Percentiles rank a stretch among this genome's conserved stretches.
Conservation (phyloP, 2,113 vertebrate species). For the Phocoena sinus region DNA sequence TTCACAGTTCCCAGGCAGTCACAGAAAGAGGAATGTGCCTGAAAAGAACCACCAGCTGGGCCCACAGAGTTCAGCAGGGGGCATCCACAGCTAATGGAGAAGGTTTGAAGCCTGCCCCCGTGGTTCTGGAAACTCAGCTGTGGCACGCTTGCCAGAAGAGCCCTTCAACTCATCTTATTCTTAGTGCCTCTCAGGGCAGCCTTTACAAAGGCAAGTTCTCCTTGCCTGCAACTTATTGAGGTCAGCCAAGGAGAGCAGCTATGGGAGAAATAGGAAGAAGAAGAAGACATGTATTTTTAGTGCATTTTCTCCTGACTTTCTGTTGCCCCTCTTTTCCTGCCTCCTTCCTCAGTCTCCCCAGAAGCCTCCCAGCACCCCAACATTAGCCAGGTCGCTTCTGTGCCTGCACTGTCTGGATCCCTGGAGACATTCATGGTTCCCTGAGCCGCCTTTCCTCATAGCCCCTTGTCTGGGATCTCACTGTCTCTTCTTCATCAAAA, state of each 20-base stretch:
- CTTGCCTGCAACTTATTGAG: neutral
- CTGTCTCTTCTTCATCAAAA: neutral
- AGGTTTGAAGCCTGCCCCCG: neutral
- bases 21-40: slow-evolving; percentile 11
- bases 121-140: neutral
- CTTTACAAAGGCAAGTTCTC: neutral
- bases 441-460: neutral
- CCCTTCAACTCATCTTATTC: slow-evolving; percentile 6
- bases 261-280: neutral
- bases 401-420: neutral
- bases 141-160: neutral
- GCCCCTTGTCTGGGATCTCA: neutral
- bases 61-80: neutral
- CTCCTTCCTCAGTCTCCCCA: neutral
- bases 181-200: slow-evolving; percentile 9
- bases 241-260: slow-evolving; percentile 31
- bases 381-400: too few relatives aligned
- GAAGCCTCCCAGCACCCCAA: neutral
- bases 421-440: neutral
- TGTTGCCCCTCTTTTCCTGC: neutral
- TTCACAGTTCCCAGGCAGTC: slow-evolving; percentile 1
- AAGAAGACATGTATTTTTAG: neutral
- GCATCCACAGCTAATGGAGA: neutral
- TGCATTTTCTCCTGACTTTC: neutral
- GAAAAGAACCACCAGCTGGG: slow-evolving; percentile 40